Percentiles rank a stretch among this genome's conserved stretches.
Evolutionary conservation across 2,113 vertebrate species (phyloP).

Genomic region (Daubentonia madagascariensis): DNA sequence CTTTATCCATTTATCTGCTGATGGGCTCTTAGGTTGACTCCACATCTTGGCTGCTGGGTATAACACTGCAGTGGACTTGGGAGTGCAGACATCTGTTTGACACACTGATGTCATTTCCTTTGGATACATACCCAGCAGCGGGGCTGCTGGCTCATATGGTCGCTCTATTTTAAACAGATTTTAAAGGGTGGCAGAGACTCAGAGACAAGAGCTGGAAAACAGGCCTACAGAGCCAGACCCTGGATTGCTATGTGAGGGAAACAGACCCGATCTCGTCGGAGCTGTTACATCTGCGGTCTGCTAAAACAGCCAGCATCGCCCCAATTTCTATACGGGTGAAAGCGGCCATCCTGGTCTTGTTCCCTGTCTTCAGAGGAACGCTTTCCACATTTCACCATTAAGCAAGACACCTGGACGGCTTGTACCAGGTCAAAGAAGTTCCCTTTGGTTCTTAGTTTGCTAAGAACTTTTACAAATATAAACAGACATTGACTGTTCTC

Average conservation of each 20-base stretch:
- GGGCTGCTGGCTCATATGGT: not conserved
- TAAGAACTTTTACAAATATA: not conserved
- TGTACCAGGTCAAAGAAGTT: not conserved
- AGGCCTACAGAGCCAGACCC: not conserved
- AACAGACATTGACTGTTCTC: not conserved
- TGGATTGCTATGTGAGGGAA: fast-evolving
- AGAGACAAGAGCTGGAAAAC: no score
- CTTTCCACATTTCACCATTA: not conserved
- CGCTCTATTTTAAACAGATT: not conserved
- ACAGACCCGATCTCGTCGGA: not conserved
- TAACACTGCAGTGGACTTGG: not conserved
- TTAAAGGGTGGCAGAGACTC: not conserved
- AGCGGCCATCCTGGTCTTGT: not conserved
- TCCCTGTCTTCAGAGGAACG: not conserved
- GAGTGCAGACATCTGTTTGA: not conserved
- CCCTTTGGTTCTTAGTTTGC: not conserved
- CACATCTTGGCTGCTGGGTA: not conserved
- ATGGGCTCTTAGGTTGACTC: not conserved
- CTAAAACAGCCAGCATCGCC: not conserved
- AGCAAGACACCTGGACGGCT: not conserved
- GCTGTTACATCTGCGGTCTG: not conserved
- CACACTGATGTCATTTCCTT: not conserved
- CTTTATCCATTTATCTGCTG: not conserved
- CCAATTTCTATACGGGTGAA: no score
- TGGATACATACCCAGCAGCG: not conserved